Evolutionary conservation across 2,113 vertebrate species (phyloP).

Genomic region (Microcebus lehilahytsara): DNA sequence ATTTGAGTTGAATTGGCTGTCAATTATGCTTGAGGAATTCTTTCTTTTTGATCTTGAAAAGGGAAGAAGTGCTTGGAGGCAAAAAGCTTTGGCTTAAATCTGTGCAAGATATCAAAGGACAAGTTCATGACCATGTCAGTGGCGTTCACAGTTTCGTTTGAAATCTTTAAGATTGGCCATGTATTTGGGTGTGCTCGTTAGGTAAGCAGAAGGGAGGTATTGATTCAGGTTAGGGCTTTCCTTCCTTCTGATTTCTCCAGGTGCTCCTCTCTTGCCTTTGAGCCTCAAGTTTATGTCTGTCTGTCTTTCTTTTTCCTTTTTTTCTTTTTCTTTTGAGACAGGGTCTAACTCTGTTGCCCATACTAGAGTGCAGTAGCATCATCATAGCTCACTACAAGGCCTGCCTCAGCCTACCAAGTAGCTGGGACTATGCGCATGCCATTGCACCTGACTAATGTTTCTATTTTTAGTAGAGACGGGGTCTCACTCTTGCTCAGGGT

Average conservation of each 20-base stretch:
- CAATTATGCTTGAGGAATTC: neutral
- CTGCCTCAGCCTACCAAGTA: no score
- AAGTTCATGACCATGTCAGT: neutral
- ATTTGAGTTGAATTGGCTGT: constrained; percentile 17
- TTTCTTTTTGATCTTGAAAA: constrained; percentile 60
- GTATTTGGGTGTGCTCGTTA: neutral
- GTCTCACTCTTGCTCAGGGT: no score
- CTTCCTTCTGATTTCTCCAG: neutral
- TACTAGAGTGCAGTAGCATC: no score
- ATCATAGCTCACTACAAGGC: no score
- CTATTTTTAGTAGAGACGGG: no score
- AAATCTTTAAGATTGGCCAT: neutral
- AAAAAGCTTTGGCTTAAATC: neutral
- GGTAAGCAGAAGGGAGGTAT: neutral
- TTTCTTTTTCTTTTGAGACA: no score
- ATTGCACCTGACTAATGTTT: no score
- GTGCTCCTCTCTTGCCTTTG: neutral
- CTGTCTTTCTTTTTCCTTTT: neutral
- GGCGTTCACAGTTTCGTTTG: neutral
- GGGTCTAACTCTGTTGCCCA: no score
- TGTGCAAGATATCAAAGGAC: neutral
- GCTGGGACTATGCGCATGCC: no score
- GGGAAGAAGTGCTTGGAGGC: constrained; percentile 13
- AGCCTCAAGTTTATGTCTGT: constrained; percentile 32
- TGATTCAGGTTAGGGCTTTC: neutral